These are phyloP conservation scores for Silurus glanis DNA, from an alignment of 2,113 vertebrate genomes.

Conservation along the genomic window DNA sequence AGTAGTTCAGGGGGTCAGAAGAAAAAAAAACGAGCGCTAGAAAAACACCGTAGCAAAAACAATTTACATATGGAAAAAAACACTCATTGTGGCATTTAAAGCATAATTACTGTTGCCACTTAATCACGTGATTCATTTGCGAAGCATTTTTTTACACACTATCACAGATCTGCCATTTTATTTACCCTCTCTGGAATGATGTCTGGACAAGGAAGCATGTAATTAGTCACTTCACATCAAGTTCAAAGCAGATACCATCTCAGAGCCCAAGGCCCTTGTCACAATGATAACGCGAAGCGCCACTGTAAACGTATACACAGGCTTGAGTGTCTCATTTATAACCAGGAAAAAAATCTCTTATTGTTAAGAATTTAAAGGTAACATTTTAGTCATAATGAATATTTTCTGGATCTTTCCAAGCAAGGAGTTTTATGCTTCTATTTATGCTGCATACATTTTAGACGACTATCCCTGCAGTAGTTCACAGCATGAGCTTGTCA, in stretches of 20 bases:
- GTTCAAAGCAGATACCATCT: not conserved
- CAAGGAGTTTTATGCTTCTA: not conserved
- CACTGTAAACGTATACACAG: not conserved
- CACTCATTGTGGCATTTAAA: not conserved
- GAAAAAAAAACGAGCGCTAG: not conserved
- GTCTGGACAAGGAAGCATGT: not conserved
- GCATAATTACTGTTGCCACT: not conserved
- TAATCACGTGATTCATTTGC: not conserved
- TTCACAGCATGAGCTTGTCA: not conserved
- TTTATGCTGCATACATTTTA: too few species aligned
- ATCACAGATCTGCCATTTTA: not conserved
- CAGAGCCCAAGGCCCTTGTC: not conserved
- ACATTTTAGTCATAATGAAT: not conserved
- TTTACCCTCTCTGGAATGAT: not conserved
- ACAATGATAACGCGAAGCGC: not conserved
- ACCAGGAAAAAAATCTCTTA: not conserved
- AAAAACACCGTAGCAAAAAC: not conserved
- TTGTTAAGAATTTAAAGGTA: not conserved
- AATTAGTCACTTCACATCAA: not conserved
- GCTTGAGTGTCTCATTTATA: not conserved
- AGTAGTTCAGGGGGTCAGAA: not conserved
- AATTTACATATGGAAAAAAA: not conserved
- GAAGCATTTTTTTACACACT: not conserved
- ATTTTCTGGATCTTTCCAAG: not conserved
- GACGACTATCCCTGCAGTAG: not conserved